These are phyloP conservation scores for Neogobius melanostomus DNA, from an alignment of 2,113 vertebrate species.

Conservation along the genomic window DNA sequence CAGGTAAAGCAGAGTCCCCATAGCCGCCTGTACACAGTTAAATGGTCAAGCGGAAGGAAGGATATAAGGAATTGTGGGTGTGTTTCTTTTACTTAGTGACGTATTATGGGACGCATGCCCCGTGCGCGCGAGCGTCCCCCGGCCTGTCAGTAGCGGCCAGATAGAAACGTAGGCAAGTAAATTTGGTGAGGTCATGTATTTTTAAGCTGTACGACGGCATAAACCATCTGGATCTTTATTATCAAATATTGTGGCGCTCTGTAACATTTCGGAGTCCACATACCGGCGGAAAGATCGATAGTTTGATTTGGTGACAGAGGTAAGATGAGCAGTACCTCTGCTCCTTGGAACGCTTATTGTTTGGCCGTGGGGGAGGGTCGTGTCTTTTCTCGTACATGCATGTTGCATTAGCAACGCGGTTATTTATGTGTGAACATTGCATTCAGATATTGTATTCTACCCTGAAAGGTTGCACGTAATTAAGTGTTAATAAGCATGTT, in stretches of 20 bases:
- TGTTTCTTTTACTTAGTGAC: slow-evolving; percentile 71
- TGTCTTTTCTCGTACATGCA: slow-evolving; percentile 36
- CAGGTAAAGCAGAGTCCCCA: not conserved
- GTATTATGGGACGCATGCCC: slow-evolving; percentile 69
- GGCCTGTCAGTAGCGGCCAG: slow-evolving; percentile 75
- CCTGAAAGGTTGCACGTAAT: not conserved
- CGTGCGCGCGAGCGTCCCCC: slow-evolving; percentile 63
- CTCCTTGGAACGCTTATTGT: slow-evolving; percentile 71
- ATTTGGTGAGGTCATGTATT: slow-evolving; percentile 76
- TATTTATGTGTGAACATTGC: slow-evolving; percentile 10
- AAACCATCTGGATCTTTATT: slow-evolving; percentile 46
- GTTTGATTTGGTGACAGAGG: slow-evolving; percentile 54
- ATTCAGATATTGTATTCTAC: not conserved
- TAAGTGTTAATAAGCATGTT: not conserved
- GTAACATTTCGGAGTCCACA: slow-evolving; percentile 29
- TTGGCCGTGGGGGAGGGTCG: slow-evolving; percentile 78
- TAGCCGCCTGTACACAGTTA: not conserved
- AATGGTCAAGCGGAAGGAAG: slow-evolving; percentile 17
- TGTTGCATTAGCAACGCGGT: slow-evolving; percentile 37
- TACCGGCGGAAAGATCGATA: slow-evolving; percentile 27
- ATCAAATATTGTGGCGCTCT: slow-evolving; percentile 30
- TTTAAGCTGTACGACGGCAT: slow-evolving; percentile 69
- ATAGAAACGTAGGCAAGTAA: slow-evolving; percentile 73
- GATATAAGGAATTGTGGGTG: slow-evolving; percentile 57
- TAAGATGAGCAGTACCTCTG: slow-evolving; percentile 66